These are phyloP conservation scores for Drosophila borborema DNA, from an alignment of 2,888 invertebrate genomes.

Conservation along the genomic window DNA sequence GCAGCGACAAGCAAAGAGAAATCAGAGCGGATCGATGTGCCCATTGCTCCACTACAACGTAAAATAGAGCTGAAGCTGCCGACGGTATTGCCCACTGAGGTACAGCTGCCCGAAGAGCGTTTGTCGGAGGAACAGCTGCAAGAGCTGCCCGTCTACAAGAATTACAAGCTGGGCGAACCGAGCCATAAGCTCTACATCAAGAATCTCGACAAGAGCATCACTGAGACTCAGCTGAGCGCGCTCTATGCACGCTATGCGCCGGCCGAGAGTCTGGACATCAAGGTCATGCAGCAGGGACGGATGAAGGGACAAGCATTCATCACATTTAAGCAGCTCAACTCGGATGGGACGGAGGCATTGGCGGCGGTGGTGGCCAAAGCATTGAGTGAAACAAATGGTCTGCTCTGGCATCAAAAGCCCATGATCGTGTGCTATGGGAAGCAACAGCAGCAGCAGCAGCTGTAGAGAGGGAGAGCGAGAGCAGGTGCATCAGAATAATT, in stretches of 20 bases:
- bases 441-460: slow-evolving; percentile 45
- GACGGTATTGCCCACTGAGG: background rate
- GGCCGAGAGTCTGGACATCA: slow-evolving; percentile 87
- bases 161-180: slow-evolving; percentile 93
- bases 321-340: slow-evolving; percentile 85
- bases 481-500: slow-evolving; percentile 1
- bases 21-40: background rate
- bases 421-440: slow-evolving; percentile 95
- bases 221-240: slow-evolving; percentile 90
- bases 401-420: slow-evolving; percentile 93
- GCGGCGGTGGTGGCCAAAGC: slow-evolving; percentile 89
- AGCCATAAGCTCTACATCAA: slow-evolving; percentile 96
- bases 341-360: background rate
- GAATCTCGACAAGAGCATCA: slow-evolving; percentile 93
- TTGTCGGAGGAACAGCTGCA: slow-evolving; percentile 90
- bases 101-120: slow-evolving; percentile 86
- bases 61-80: slow-evolving; percentile 77
- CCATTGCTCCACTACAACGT: slow-evolving; percentile 1
- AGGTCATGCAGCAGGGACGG: slow-evolving; percentile 96
- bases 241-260: slow-evolving; percentile 90
- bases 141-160: slow-evolving; percentile 92
- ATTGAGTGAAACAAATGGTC: slow-evolving; percentile 94
- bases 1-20: slow-evolving; percentile 23
- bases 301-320: slow-evolving; percentile 99
- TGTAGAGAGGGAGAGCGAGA: background rate